Evolutionary conservation across 2,113 vertebrate species (phyloP), one percentile per base, ranked within the genome.

Genomic region (Ochotona curzoniae): DNA sequence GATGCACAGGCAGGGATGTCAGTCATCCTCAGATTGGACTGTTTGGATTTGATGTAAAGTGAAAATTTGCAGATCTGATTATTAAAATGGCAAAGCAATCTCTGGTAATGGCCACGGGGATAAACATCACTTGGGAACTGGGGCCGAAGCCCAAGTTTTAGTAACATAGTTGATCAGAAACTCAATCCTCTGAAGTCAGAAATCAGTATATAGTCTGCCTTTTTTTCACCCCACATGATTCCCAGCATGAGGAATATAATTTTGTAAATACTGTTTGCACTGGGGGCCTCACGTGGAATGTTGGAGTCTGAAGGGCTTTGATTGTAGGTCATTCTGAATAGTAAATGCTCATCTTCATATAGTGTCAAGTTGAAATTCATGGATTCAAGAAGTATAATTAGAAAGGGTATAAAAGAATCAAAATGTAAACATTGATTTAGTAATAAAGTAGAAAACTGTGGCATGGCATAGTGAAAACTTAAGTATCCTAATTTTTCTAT

Each of bases 11-110:
- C 0, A 97, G 21, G 66, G 32, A 92, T 80, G 66, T 94, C 94
- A 93, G 23, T 97, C 83, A 95, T 60, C 84, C 74, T 87, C 26
- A 90, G 51, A 89, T 75, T 97, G 88, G 64, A 57, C 64, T 91
- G 92, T 96, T 94, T 95, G 81, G 69, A 93, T 96, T 51, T 94
- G 35, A 86, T 83, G 54, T 44, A 83, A 93, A 93, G 47, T 85
- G 85, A 57, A 80, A 94, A 70, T 74, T 95, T 95, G 5, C 21
- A 83, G 30, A 70, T 81, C 51, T 92, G 32, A 57, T 95, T 97
- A 96, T 92, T 96, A 88, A 94, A 96, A 91, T 44, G 0, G 82
- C 87, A 93, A 90, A 81, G 63, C 38, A 83, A 92, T 73, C 21
- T 10, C 92, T 71, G 89, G 60, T 71, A 64, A 81, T 30, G 5